Evolutionary conservation across 2,113 vertebrate species (phyloP).

Genomic region (Oxygymnocypris stewartii): DNA sequence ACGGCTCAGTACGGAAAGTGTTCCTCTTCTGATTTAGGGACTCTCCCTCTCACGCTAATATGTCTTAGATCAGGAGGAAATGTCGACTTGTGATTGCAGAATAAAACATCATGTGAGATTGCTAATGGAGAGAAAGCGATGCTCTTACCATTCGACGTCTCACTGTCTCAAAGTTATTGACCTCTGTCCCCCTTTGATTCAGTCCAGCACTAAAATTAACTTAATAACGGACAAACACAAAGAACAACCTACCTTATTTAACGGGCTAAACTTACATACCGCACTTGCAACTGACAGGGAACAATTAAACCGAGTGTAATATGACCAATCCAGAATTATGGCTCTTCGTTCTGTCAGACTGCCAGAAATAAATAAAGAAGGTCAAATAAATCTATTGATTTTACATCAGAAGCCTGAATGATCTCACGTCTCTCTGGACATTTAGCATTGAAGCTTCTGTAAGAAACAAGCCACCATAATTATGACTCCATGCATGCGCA

Average conservation of each 20-base stretch:
- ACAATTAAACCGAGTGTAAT: conserved; percentile 67
- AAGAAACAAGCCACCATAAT: background rate
- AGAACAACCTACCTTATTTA: conserved; percentile 63
- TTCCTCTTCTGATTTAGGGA: conserved; percentile 63
- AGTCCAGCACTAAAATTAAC: conserved; percentile 52
- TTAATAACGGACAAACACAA: conserved; percentile 54
- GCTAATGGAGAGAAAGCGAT: conserved; percentile 71
- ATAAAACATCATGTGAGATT: conserved; percentile 60
- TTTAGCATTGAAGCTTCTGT: background rate
- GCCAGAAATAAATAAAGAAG: conserved; percentile 35
- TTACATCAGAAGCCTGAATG: conserved; percentile 7
- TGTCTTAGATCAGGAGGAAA: conserved; percentile 56
- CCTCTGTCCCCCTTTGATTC: conserved; percentile 39
- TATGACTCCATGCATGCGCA: background rate
- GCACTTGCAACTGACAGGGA: conserved; percentile 68
- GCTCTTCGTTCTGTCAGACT: conserved; percentile 40
- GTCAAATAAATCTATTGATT: conserved; percentile 35
- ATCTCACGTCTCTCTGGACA: conserved; percentile 12
- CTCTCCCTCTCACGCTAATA: conserved; percentile 36
- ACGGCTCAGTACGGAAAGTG: conserved; percentile 68
- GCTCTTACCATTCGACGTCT: conserved; percentile 64
- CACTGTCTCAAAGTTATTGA: conserved; percentile 43
- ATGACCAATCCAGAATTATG: conserved; percentile 59
- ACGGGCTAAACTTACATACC: conserved; percentile 72
- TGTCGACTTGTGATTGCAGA: conserved; percentile 54